These are phyloP conservation scores for Puffinus mauretanicus DNA, from an alignment of 2,113 vertebrate genomes.

Conservation along the genomic window DNA sequence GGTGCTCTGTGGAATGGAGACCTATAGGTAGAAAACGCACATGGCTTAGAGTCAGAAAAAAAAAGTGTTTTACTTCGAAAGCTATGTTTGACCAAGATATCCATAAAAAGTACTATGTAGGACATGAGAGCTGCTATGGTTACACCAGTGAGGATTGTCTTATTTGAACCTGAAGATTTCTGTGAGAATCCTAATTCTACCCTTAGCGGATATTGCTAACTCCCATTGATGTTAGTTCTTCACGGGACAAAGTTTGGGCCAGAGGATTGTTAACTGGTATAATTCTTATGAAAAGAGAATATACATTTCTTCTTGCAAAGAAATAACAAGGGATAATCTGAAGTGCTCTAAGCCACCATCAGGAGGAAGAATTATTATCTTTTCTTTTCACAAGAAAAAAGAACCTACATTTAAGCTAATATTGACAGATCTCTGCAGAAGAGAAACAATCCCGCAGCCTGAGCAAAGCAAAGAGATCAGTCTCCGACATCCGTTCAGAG, in stretches of 20 bases:
- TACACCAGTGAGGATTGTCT: slow-evolving; percentile 37
- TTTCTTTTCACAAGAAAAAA: slow-evolving; percentile 59
- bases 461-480: slow-evolving; percentile 64
- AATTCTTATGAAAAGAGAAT: slow-evolving; percentile 65
- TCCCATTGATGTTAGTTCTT: slow-evolving; percentile 48
- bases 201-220: slow-evolving; percentile 38
- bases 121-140: slow-evolving; percentile 45
- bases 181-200: slow-evolving; percentile 52
- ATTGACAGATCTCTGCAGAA: slow-evolving; percentile 65
- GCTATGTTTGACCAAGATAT: slow-evolving; percentile 54
- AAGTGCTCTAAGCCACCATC: slow-evolving; percentile 59
- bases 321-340: slow-evolving; percentile 70
- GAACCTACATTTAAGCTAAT: slow-evolving; percentile 54
- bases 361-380: slow-evolving; percentile 63
- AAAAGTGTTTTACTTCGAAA: not conserved
- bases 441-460: slow-evolving; percentile 57
- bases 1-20: not conserved
- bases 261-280: slow-evolving; percentile 49
- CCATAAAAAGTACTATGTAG: slow-evolving; percentile 41
- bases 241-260: slow-evolving; percentile 45
- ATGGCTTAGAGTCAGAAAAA: not conserved
- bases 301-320: slow-evolving; percentile 56
- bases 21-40: not conserved
- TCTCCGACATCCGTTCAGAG: slow-evolving; percentile 34
- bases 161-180: slow-evolving; percentile 53